Evolutionary conservation across 2,113 vertebrate genomes (phyloP), one percentile per base, ranked within the genome.

Genomic region (Hippocampus mohnikei): DNA sequence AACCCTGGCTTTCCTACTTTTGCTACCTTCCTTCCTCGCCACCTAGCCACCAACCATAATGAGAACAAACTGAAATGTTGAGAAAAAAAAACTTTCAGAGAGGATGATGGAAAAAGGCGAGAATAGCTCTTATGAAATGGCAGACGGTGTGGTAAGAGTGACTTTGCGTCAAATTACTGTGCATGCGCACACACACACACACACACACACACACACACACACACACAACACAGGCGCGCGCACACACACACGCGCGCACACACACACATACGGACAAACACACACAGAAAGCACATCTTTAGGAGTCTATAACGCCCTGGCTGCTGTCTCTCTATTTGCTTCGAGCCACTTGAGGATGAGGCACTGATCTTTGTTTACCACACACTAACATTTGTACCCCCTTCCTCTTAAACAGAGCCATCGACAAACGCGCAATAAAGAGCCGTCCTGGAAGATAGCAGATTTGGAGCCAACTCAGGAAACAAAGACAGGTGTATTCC

Each of bases 361-460:
- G 66, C 71, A 66, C 72, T 85, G 73, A 62, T 87, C 76, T 83
- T 74, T 88, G 81, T 84, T 83, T 84, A 82, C 73, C 67, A 64
- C 76, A 77, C 50, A 73, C 75, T 74, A 75, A 62, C 8, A 6
- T 63, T 8, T 25, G n/a, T 67, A 37, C 8, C 60, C 41, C 44
- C 68, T 33, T 23, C 63, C 12, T n/a, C 61, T 53, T 48, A 70
- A 58, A 72, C 33, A 70, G 75, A 73, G 11, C 68, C 7, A 50
- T 29, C 52, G 40, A 67, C 41, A 56, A 21, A 60, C 13, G 16
- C 23, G 50, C 29, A 52, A 44, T 62, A 53, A 69, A 40, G 56
- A 3, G 8, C 11, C 0, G 40, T 56, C 72, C 72, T 71, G 50
- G 40, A 78, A 68, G 61, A 78, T 41, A 4, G 33, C 72, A 68